phyloP scores from a whole-genome alignment of 2,888 invertebrate species.

The Polyommatus iphigenia region DNA sequence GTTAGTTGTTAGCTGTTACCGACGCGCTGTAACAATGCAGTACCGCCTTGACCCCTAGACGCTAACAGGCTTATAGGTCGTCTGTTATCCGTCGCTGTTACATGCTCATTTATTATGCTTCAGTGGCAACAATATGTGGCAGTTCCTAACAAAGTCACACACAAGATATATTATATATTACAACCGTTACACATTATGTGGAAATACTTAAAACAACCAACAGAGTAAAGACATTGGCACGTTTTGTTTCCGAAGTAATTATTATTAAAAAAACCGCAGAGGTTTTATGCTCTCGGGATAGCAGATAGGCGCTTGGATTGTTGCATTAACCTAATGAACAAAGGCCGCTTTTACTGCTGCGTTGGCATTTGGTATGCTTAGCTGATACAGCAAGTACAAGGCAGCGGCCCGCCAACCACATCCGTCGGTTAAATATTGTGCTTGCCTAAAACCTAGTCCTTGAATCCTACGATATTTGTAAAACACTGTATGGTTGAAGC shows the following conservation, averaged over 20 bases:
- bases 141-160: neutral
- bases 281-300: neutral
- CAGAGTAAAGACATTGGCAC: too few relatives aligned
- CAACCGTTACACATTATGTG: too few relatives aligned
- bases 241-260: too few relatives aligned
- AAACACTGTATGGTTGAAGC: neutral
- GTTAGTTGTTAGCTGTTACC: neutral
- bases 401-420: too few relatives aligned
- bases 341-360: neutral
- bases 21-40: neutral
- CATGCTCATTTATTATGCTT: constrained; percentile 1
- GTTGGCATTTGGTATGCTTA: neutral
- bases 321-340: neutral
- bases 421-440: neutral
- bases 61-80: neutral
- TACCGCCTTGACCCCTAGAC: neutral
- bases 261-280: neutral
- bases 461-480: neutral
- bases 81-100: neutral
- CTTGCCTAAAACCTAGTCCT: neutral
- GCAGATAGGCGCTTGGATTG: neutral
- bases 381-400: neutral
- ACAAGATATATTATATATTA: neutral
- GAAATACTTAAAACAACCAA: too few relatives aligned
- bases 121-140: neutral